Evolutionary conservation across 2,797 vertebrate genomes (phyloP).

Genomic region (Tenualosa ilisha): DNA sequence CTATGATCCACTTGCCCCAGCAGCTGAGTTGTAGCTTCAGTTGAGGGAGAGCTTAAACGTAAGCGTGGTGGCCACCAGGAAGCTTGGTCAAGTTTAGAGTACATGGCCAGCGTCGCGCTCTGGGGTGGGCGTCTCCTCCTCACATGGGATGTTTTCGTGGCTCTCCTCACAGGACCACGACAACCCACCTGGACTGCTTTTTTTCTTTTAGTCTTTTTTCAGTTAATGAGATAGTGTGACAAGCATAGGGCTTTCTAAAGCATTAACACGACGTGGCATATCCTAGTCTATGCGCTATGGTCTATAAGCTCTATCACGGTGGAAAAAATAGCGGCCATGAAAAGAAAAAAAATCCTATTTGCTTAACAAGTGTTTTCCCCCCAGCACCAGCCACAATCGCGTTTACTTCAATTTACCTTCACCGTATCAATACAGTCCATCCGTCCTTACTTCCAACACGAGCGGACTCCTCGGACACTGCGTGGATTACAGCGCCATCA

Average conservation of each 20-base stretch:
- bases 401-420: not conserved
- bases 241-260: not conserved
- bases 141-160: conserved; percentile 14
- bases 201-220: not conserved
- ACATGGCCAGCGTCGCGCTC: conserved; percentile 25
- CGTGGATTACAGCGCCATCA: not conserved
- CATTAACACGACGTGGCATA: too few relatives aligned
- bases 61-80: conserved; percentile 22
- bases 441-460: not conserved
- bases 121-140: conserved; percentile 62
- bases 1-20: conserved; percentile 4
- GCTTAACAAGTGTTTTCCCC: not conserved
- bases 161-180: not conserved
- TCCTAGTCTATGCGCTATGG: not conserved
- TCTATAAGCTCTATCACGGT: not conserved
- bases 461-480: not conserved
- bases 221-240: not conserved
- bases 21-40: conserved; percentile 6
- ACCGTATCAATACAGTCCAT: not conserved
- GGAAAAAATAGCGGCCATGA: not conserved
- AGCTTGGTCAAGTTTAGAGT: conserved; percentile 3
- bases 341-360: not conserved
- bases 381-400: not conserved
- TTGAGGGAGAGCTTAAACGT: not conserved
- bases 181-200: not conserved